These are phyloP conservation scores for Psittacula derbiana DNA, from an alignment of 2,797 vertebrate species.

Conservation along the genomic window DNA sequence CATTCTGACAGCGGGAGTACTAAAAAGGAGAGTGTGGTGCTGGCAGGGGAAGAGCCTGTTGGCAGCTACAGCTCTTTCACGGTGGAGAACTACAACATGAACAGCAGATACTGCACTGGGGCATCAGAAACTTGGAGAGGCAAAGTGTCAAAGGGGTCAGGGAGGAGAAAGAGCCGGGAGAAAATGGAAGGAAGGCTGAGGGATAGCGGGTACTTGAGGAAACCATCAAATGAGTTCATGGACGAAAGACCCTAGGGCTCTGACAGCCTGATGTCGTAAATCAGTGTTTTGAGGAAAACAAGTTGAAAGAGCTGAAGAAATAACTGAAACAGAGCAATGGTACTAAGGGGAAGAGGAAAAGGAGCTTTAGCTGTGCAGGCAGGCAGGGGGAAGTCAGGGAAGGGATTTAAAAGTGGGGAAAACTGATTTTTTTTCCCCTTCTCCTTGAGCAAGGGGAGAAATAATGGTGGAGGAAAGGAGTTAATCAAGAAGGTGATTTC, in stretches of 20 bases:
- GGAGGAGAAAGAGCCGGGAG: neutral
- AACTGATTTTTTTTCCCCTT: neutral
- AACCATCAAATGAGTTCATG: neutral
- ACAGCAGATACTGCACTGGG: neutral
- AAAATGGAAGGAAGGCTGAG: neutral
- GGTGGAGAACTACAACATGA: rapidly evolving
- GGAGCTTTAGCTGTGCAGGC: neutral
- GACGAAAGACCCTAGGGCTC: neutral
- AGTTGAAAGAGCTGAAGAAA: neutral
- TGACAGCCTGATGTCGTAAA: neutral
- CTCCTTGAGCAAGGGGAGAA: neutral
- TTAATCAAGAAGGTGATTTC: neutral
- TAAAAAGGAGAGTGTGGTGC: rapidly evolving
- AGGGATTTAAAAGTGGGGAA: neutral
- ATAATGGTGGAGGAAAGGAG: neutral
- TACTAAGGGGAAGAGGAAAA: neutral
- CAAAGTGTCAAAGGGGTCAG: neutral
- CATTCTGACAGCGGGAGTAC: neutral
- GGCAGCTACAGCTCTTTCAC: neutral
- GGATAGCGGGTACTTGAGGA: neutral
- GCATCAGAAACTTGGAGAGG: neutral
- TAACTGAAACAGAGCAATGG: neutral
- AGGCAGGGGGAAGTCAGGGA: neutral
- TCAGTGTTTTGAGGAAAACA: neutral
- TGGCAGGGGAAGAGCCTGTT: rapidly evolving